These are phyloP conservation scores for Gambusia affinis DNA, from an alignment of 2,113 vertebrate genomes.

Conservation along the genomic window DNA sequence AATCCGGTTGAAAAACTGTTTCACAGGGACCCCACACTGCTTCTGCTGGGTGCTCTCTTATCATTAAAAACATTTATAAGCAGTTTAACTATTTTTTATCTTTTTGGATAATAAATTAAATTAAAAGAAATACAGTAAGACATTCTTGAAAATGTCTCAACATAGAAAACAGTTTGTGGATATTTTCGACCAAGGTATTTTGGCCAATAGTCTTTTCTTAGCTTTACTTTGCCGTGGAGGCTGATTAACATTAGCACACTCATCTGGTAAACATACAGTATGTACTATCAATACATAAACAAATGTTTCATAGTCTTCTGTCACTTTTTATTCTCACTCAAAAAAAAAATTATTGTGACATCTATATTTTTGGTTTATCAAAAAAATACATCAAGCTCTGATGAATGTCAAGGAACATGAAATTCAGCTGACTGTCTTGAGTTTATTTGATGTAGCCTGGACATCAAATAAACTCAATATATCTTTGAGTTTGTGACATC, in stretches of 20 bases:
- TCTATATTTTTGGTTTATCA: background rate
- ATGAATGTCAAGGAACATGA: background rate
- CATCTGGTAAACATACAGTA: background rate
- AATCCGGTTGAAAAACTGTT: background rate
- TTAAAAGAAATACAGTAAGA: too few relatives aligned
- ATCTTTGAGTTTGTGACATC: background rate
- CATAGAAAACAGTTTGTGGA: too few relatives aligned
- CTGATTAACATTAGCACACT: background rate
- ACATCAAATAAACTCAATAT: background rate
- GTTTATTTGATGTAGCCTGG: conserved; percentile 1
- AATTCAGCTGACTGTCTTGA: background rate
- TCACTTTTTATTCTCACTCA: background rate
- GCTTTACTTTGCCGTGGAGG: too few relatives aligned
- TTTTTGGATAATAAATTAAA: too few relatives aligned
- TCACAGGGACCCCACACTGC: background rate
- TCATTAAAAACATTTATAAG: too few relatives aligned
- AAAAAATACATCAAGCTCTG: background rate
- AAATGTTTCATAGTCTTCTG: background rate
- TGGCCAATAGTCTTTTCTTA: background rate
- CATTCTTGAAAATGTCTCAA: too few relatives aligned
- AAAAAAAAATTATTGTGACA: background rate
- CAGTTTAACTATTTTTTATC: too few relatives aligned
- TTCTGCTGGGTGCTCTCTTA: background rate
- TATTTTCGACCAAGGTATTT: background rate
- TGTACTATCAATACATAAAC: background rate